These are phyloP conservation scores for Oligia fasciuncula DNA, from an alignment of 2,888 invertebrate genomes.

Conservation along the genomic window DNA sequence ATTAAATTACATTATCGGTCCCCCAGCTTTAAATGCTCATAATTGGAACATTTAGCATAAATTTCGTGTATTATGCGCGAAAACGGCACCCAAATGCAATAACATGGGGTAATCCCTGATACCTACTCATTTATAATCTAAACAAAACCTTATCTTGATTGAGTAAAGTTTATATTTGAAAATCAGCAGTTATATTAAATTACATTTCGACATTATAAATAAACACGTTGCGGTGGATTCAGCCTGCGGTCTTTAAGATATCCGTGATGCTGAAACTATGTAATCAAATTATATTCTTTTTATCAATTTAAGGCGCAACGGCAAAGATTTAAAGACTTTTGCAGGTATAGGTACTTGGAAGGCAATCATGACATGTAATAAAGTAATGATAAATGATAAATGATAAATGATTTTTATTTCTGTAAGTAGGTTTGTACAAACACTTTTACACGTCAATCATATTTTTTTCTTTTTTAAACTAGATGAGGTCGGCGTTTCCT, in stretches of 20 bases:
- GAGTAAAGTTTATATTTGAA: constrained; percentile 14
- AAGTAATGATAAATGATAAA: too few species aligned
- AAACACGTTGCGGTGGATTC: constrained; percentile 34
- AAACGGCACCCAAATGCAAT: constrained; percentile 34
- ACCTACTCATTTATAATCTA: background rate
- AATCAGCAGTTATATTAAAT: background rate
- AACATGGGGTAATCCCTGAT: constrained; percentile 24
- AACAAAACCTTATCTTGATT: background rate
- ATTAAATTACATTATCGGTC: constrained; percentile 20
- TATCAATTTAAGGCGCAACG: background rate
- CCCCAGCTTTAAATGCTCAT: constrained; percentile 20
- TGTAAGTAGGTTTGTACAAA: too few species aligned
- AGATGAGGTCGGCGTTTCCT: too few species aligned
- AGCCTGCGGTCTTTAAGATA: constrained; percentile 11
- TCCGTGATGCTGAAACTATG: constrained; percentile 23
- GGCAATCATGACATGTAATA: background rate
- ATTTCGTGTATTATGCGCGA: constrained; percentile 37
- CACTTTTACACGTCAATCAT: too few species aligned
- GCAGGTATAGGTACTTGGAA: background rate
- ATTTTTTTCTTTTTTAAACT: too few species aligned
- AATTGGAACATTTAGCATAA: constrained; percentile 53
- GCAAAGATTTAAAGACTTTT: background rate
- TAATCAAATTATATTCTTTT: background rate
- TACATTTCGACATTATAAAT: constrained; percentile 27
- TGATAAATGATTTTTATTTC: too few species aligned